Base-by-base conservation (phyloP, 2,888 invertebrate species). In the Eilema depressum region DNA sequence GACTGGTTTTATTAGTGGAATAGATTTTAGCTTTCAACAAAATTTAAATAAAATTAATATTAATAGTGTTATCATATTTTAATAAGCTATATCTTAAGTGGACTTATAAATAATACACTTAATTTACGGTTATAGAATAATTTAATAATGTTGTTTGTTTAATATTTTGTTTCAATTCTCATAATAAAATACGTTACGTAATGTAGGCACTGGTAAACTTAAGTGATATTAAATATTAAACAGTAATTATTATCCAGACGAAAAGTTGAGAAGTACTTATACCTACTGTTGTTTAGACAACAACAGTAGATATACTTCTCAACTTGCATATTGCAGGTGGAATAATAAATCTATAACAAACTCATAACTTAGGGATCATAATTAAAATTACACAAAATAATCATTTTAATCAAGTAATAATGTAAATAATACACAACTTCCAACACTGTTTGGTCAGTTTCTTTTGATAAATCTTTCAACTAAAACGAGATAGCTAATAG, bases 1-100 rank as follows among this genome's bases (percentile, higher is more conserved):
- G 53, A 71, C 37, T 64, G 67, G 68, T 69, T 70, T 66, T 66
- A 12, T 70, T 70, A 68, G 61, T 63, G 41, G 41, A 60, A 47
- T 25, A 61, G 33, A 70, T 64, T 59, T 70, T 61, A 61, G 61
- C 61, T 65, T 68, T 65, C 65, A n/a, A 65, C 53, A n/a, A 68
- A n/a, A 63, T 37, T 57, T 68, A 56, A 12, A 47, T 41, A 64
- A 71, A 68, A 64, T 68, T 60, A 60, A 63, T 72, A 69, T 68
- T 66, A 60, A 60, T 66, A 25, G 20, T 26, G 66, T 66, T 70
- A 66, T 62, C 66, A 59, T 64, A 28, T 66, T 62, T 66, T 68
- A 68, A 68, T 66, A 64, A 73, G 28, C 62, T 12, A 28, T 60
- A 60, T 60, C 26, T 41, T 57, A 66, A 60, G 26, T 41, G 66